Conservation (phyloP, 2,797 vertebrate genomes). For the Diplodus puntazzo region DNA sequence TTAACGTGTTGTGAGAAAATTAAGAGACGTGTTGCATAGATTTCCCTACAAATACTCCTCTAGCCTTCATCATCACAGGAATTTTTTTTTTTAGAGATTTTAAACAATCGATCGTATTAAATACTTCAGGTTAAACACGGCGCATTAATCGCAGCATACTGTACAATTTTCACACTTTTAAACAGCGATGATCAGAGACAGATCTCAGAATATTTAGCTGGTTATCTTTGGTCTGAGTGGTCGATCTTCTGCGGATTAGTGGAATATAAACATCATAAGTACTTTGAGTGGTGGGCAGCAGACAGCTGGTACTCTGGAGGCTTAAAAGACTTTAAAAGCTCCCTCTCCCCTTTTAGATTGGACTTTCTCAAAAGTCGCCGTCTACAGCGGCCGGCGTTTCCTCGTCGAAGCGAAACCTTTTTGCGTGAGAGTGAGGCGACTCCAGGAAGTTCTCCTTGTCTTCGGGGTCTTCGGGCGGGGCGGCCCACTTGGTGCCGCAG, state of each 20-base stretch:
- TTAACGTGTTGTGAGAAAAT: slow-evolving; percentile 18
- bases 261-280: slow-evolving; percentile 38
- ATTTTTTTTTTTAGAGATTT: slow-evolving; percentile 9
- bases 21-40: slow-evolving; percentile 70
- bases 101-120: slow-evolving; percentile 56
- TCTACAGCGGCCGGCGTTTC: slow-evolving; percentile 64
- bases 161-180: slow-evolving; percentile 42
- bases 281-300: slow-evolving; percentile 32
- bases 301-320: slow-evolving; percentile 49
- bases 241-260: slow-evolving; percentile 22
- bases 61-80: slow-evolving; percentile 36
- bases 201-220: slow-evolving; percentile 47
- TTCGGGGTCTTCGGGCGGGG: slow-evolving; percentile 86
- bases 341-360: neutral
- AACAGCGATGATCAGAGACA: slow-evolving; percentile 38
- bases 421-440: slow-evolving; percentile 85
- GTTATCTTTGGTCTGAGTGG: slow-evolving; percentile 82
- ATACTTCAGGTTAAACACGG: slow-evolving; percentile 69
- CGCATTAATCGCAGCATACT: slow-evolving; percentile 35
- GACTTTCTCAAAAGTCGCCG: slow-evolving; percentile 66
- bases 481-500: slow-evolving; percentile 82
- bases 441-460: slow-evolving; percentile 97
- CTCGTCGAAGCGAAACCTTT: slow-evolving; percentile 90
- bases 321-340: slow-evolving; percentile 71
- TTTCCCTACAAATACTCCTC: slow-evolving; percentile 45